Evolutionary conservation across 2,113 vertebrate genomes (phyloP).

Genomic region (Camelus bactrianus): DNA sequence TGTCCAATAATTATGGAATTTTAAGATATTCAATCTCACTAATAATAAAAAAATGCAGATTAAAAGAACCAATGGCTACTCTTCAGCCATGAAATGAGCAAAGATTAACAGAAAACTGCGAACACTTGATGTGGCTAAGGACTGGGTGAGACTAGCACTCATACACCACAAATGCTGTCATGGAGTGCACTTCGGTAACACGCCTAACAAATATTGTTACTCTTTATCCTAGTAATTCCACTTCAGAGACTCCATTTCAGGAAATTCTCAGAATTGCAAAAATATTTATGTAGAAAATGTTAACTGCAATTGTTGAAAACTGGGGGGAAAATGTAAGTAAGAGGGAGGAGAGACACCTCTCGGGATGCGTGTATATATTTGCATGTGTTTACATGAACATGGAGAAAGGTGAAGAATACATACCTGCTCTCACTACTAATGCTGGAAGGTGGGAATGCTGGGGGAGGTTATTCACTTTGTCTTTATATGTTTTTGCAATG

Average conservation of each 20-base stretch:
- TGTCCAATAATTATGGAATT: background rate
- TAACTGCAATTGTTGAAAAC: background rate
- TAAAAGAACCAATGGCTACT: background rate
- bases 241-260: slow-evolving; percentile 16
- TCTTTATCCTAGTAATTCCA: background rate
- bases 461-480: background rate
- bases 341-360: background rate
- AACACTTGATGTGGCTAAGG: background rate
- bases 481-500: background rate
- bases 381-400: background rate
- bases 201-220: background rate
- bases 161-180: background rate
- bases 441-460: background rate
- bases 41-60: background rate
- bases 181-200: background rate
- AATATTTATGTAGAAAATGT: background rate
- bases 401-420: background rate
- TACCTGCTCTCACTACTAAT: background rate
- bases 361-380: background rate
- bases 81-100: slow-evolving; percentile 1
- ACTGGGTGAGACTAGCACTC: background rate
- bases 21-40: background rate
- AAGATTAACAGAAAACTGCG: background rate
- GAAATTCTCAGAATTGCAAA: background rate
- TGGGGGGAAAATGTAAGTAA: background rate